Conservation (phyloP, 53 echinoderm and acorn worm genomes). For the Paracentrotus lividus region DNA sequence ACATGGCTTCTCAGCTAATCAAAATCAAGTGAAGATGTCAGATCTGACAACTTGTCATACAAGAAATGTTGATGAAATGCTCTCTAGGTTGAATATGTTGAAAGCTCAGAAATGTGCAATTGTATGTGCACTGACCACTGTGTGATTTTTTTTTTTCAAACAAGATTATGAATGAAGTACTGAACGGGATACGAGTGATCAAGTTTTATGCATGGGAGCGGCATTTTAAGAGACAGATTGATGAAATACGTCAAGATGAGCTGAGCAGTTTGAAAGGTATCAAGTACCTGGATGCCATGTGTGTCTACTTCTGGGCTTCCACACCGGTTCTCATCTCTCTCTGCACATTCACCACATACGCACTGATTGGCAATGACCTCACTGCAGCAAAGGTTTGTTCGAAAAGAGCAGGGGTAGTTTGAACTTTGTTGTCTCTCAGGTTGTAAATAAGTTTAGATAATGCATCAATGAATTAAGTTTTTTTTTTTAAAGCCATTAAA, state of each 20-base stretch:
- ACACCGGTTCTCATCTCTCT: conserved; percentile 96
- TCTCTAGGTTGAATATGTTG: too few relatives aligned
- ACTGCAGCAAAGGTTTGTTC: conserved; percentile 95
- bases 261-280: conserved; percentile 88
- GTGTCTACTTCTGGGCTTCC: conserved; percentile 99
- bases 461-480: too few relatives aligned
- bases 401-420: background rate
- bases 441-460: too few relatives aligned
- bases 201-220: conserved; percentile 99
- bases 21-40: too few relatives aligned
- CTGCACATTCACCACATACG: conserved; percentile 92
- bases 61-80: too few relatives aligned
- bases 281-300: conserved; percentile 98
- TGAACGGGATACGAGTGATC: conserved; percentile 96
- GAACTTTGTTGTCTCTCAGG: too few relatives aligned
- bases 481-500: too few relatives aligned
- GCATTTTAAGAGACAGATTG: conserved; percentile 82
- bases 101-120: too few relatives aligned
- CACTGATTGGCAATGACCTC: conserved; percentile 79
- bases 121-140: too few relatives aligned
- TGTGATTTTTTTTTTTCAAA: background rate
- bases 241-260: conserved; percentile 79
- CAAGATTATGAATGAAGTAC: conserved; percentile 95
- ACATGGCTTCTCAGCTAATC: too few relatives aligned
- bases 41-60: too few relatives aligned